Conservation (phyloP, 35 echinoderm and acorn worm species). For the Eucidaris tribuloides region DNA sequence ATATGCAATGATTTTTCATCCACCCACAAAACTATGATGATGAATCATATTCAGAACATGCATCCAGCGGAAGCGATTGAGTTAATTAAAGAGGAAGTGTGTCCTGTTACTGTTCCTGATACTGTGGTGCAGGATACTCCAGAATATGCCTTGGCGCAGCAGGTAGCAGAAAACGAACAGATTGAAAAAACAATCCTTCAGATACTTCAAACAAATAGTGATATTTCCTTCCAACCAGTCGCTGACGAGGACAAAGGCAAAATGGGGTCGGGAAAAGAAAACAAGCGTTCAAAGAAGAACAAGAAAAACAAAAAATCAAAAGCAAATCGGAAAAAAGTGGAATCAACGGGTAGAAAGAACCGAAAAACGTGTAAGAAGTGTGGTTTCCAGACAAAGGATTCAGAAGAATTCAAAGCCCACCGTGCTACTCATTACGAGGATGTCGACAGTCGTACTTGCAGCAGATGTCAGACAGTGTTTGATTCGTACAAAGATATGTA, state of each 20-base stretch:
- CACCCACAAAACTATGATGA: slow-evolving; percentile 3
- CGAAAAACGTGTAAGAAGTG: slow-evolving; percentile 3
- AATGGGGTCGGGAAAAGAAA: not conserved
- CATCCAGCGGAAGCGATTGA: not conserved
- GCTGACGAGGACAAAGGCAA: not conserved
- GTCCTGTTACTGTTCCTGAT: not conserved
- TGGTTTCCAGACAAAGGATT: not conserved
- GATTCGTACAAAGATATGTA: not conserved
- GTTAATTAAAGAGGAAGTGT: not conserved
- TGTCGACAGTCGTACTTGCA: not conserved
- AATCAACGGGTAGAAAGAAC: not conserved
- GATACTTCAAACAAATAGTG: slow-evolving; percentile 13
- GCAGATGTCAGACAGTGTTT: not conserved
- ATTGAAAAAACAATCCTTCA: slow-evolving; percentile 5
- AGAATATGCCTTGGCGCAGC: not conserved
- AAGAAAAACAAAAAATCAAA: slow-evolving; percentile 11
- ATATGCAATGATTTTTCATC: slow-evolving; percentile 14
- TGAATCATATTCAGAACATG: not conserved
- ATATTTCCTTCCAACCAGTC: not conserved
- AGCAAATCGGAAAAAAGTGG: too few relatives aligned
- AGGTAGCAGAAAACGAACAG: slow-evolving; percentile 8
- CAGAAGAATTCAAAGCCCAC: slow-evolving; percentile 9
- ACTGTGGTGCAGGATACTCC: not conserved
- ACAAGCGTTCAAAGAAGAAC: slow-evolving; percentile 13
- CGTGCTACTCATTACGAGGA: not conserved